Conservation (phyloP, 2,888 invertebrate genomes). For the Lochmaea crataegi region DNA sequence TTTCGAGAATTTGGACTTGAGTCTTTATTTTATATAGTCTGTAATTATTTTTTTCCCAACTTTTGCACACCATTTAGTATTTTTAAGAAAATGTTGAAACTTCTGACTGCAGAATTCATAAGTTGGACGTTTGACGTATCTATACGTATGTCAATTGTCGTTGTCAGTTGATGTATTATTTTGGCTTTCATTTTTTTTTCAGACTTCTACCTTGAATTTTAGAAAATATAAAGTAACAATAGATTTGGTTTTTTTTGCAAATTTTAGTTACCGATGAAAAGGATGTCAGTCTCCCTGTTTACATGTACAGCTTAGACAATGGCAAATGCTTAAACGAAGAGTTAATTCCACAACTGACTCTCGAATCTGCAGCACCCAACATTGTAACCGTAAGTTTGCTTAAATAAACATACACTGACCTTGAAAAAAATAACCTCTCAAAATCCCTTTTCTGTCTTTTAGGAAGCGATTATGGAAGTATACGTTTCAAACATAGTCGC, state of each 20-base stretch:
- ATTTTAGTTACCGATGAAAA: slow-evolving; percentile 32
- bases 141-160: too few species aligned
- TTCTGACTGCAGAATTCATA: too few species aligned
- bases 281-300: slow-evolving; percentile 52
- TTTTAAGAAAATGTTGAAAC: too few species aligned
- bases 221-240: too few species aligned
- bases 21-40: too few species aligned
- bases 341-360: slow-evolving; percentile 54
- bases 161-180: too few species aligned
- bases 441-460: slow-evolving; percentile 26
- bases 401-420: not conserved
- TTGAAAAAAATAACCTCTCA: not conserved
- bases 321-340: slow-evolving; percentile 57
- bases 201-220: too few species aligned
- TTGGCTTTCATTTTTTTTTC: too few species aligned
- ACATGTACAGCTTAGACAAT: slow-evolving; percentile 57
- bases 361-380: slow-evolving; percentile 57
- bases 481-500: slow-evolving; percentile 62
- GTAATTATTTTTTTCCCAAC: too few species aligned
- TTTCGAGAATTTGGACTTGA: too few species aligned
- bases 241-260: not conserved
- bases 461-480: slow-evolving; percentile 60
- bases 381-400: slow-evolving; percentile 48
- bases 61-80: too few species aligned
- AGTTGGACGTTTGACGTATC: too few species aligned